Base-by-base conservation (phyloP, 1,140 invertebrate species). In the Scaptomyza montana region DNA sequence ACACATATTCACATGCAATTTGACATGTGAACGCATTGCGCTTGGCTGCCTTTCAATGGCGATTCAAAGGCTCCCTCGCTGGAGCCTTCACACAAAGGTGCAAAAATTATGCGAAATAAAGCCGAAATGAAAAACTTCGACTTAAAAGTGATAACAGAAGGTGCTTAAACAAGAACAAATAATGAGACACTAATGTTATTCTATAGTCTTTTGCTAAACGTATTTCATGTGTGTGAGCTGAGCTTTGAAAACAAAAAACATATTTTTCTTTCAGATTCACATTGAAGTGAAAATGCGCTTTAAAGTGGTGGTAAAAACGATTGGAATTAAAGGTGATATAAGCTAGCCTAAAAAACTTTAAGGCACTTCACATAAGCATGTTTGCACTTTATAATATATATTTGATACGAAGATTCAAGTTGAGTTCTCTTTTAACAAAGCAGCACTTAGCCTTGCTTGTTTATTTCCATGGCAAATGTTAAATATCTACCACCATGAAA, bases 71-170 rank as follows among this genome's bases (percentile, higher is more conserved):
- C 60, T 74, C 68, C 62, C 49, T 28, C 55, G 56, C 16, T 10
- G 3, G 6, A 55, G 33, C 43, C 60, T 9, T 55, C 59, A 39
- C 60, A 77, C 47, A 71, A 82, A 81, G 69, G 78, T 60, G 47
- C 63, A 67, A 64, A 76, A 82, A 87, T 82, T 84, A 86, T 82
- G 75, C 67, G 82, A 89, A 82, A 86, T 78, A 86, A 82, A 87
- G 64, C 47, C 71, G 9, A 60, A 78, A 74, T 64, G 36, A 46
- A 62, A 66, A 73, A 67, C 12, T 74, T 63, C 63, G 53, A 55
- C 53, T 54, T 19, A 36, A 30, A 64, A 66, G 33, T 36, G 33
- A 36, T 36, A 36, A 9, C 33, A 36, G 7, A 33, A 33, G 33
- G 33, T 36, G 33, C 33, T 36, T 36, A 46, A 43, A 41, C 45